phyloP scores from a whole-genome alignment of 2,797 vertebrate genomes.

The Cirrhinus mrigala region DNA sequence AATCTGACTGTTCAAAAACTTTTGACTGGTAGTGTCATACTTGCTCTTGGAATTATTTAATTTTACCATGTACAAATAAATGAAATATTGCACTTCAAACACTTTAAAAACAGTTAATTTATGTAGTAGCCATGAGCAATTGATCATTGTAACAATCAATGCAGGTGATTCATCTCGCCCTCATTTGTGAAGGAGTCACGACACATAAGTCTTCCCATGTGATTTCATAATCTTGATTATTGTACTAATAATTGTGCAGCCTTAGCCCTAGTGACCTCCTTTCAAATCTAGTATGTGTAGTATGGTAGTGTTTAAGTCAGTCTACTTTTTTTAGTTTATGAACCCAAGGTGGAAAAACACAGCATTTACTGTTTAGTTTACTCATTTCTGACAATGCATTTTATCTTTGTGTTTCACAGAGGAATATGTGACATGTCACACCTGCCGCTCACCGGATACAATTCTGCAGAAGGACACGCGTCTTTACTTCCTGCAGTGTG shows the following conservation, averaged over 20 bases:
- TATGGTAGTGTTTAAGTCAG: background rate
- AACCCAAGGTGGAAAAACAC: background rate
- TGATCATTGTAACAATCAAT: background rate
- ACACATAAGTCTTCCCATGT: background rate
- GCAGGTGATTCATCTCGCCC: background rate
- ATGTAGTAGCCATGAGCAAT: background rate
- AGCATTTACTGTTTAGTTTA: background rate
- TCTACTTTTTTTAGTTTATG: background rate
- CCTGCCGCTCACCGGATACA: constrained; percentile 97
- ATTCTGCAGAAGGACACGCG: constrained; percentile 99
- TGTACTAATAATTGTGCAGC: background rate
- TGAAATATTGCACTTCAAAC: background rate
- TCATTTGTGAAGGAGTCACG: background rate
- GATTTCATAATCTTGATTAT: background rate
- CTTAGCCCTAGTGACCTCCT: background rate
- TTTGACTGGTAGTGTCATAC: too few relatives aligned
- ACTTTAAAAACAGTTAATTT: background rate
- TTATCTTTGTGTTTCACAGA: constrained; percentile 78
- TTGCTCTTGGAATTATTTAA: background rate
- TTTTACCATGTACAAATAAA: background rate
- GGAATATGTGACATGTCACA: constrained; percentile 99
- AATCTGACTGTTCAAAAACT: too few relatives aligned
- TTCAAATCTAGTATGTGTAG: background rate
- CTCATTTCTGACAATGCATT: background rate
- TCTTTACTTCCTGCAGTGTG: constrained; percentile 98